phyloP scores from a whole-genome alignment of 2,113 vertebrate species.

The Australoheros scitulus region DNA sequence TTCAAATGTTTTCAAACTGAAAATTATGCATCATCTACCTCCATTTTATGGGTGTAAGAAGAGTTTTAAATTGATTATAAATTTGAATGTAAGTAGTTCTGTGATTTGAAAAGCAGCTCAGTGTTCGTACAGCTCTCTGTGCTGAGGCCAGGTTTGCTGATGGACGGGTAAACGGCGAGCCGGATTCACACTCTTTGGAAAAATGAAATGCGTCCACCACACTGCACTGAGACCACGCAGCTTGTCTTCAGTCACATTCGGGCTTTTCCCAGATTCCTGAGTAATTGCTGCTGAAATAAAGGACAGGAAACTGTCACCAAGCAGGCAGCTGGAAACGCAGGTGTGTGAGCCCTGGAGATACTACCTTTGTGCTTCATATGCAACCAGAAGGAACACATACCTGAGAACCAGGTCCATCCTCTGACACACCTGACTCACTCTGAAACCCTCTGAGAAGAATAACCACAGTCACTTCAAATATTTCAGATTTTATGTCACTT shows the following conservation, averaged over 20 bases:
- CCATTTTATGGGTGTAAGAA: not conserved
- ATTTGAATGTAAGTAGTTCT: not conserved
- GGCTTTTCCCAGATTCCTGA: slow-evolving; percentile 5
- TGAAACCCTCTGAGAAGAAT: not conserved
- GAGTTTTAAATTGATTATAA: not conserved
- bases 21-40: accelerated
- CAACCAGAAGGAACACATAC: not conserved
- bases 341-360: not conserved
- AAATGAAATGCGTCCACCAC: not conserved
- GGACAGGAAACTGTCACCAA: not conserved
- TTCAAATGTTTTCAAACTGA: not conserved
- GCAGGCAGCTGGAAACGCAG: not conserved
- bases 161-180: not conserved
- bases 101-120: not conserved
- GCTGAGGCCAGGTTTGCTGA: not conserved
- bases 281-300: slow-evolving; percentile 8
- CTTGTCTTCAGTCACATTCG: not conserved
- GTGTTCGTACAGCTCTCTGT: not conserved
- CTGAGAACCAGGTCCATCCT: not conserved
- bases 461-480: not conserved
- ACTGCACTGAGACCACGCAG: not conserved
- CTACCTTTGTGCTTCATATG: not conserved
- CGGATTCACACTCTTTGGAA: not conserved
- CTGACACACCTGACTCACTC: not conserved
- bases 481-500: not conserved